phyloP scores from a whole-genome alignment of 2,888 invertebrate genomes.

The Drosophila kambysellisi region DNA sequence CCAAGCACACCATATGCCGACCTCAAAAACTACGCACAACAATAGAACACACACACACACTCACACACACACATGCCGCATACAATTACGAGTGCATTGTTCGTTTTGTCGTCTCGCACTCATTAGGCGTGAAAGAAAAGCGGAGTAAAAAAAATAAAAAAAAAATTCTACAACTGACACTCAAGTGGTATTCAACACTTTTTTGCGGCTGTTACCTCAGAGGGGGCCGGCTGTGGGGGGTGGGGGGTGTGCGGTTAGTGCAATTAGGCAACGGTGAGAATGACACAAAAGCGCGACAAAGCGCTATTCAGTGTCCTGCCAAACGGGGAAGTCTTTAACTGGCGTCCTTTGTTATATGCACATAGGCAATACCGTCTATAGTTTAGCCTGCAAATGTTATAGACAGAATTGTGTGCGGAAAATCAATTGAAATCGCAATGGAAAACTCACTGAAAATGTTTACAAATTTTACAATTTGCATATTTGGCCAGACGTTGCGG shows the following conservation, averaged over 20 bases:
- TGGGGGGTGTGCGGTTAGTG: constrained; percentile 59
- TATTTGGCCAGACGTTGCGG: constrained; percentile 52
- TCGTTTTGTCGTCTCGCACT: constrained; percentile 62
- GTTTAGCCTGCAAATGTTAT: constrained; percentile 7
- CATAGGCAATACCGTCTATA: not conserved
- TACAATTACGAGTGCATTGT: constrained; percentile 75
- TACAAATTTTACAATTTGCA: constrained; percentile 61
- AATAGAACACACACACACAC: constrained; percentile 44
- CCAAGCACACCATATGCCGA: constrained; percentile 57
- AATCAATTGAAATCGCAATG: constrained; percentile 45
- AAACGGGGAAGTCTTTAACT: constrained; percentile 62
- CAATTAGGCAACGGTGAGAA: constrained; percentile 78
- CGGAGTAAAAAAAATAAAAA: constrained; percentile 14
- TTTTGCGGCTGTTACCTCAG: constrained; percentile 18
- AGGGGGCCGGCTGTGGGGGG: not conserved
- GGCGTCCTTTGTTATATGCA: constrained; percentile 62
- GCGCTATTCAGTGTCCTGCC: constrained; percentile 44
- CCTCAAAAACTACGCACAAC: constrained; percentile 60
- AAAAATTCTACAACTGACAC: constrained; percentile 49
- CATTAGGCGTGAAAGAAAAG: constrained; percentile 49
- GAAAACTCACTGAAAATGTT: constrained; percentile 39
- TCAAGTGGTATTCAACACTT: constrained; percentile 71
- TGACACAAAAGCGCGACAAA: constrained; percentile 77
- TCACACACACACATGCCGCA: constrained; percentile 50
- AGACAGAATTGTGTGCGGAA: constrained; percentile 23